Conservation (phyloP, 2,888 invertebrate genomes). For the Agrochola macilenta region DNA sequence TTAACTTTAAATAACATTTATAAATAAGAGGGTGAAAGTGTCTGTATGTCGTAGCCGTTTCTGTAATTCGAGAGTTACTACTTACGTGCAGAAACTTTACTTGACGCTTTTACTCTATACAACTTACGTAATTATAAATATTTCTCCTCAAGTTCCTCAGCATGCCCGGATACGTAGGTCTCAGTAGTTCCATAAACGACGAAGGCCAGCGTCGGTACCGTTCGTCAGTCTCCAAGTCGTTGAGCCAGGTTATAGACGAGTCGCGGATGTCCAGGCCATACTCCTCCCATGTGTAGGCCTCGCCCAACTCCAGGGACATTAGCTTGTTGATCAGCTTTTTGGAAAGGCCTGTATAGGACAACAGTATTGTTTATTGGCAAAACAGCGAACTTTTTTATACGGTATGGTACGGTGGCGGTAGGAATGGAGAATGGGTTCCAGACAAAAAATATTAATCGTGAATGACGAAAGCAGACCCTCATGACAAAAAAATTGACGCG, state of each 20-base stretch:
- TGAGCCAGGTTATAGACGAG: slow-evolving; percentile 97
- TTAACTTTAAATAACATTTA: background rate
- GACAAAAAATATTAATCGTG: background rate
- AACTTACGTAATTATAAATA: slow-evolving; percentile 94
- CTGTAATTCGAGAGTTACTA: background rate
- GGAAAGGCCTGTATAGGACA: slow-evolving; percentile 87
- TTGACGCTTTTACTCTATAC: background rate
- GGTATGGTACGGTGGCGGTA: background rate
- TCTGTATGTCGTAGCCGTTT: background rate
- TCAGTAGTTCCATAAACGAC: slow-evolving; percentile 96
- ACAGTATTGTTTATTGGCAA: background rate
- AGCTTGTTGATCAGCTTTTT: slow-evolving; percentile 92
- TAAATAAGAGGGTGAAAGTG: background rate
- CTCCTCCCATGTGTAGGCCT: slow-evolving; percentile 91
- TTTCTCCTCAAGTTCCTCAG: slow-evolving; percentile 96
- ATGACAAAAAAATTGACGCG: background rate
- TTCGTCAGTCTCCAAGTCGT: slow-evolving; percentile 97
- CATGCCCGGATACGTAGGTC: slow-evolving; percentile 99
- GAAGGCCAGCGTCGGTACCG: slow-evolving; percentile 97
- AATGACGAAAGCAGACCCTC: background rate
- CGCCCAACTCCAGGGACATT: slow-evolving; percentile 93
- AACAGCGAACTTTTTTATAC: background rate
- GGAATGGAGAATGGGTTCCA: background rate
- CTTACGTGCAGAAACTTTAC: too few species aligned
- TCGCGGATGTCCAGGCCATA: slow-evolving; percentile 99